Percentiles rank a stretch among this genome's conserved stretches.
phyloP scores from a whole-genome alignment of 2,113 vertebrate species.

The Calidris pugnax region DNA sequence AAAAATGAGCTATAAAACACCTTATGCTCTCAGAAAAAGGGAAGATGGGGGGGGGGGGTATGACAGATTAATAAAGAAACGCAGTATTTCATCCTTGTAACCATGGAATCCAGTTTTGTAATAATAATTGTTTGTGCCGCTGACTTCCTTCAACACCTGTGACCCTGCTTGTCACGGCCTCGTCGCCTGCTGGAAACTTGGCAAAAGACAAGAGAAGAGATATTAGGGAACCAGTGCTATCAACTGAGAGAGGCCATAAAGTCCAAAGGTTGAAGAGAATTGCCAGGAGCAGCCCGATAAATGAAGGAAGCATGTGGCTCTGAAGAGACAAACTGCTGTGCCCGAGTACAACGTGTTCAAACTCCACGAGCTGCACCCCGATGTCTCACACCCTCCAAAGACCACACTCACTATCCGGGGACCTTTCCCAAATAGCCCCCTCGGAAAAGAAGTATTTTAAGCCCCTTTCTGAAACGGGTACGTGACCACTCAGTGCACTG shows the following conservation, averaged over 20 bases:
- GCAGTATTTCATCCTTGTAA: not conserved
- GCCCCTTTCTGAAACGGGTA: not conserved
- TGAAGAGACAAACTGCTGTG: constrained; percentile 20
- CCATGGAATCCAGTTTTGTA: not conserved
- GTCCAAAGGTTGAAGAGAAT: constrained; percentile 64
- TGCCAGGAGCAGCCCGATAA: constrained; percentile 60
- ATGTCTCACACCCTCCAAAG: not conserved
- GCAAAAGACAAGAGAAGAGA: constrained; percentile 50
- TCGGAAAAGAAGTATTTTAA: not conserved
- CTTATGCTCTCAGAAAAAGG: not conserved
- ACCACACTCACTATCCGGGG: not conserved
- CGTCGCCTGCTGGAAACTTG: constrained; percentile 58
- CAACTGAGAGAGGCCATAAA: constrained; percentile 56
- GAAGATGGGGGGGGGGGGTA: not conserved
- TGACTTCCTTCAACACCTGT: constrained; percentile 53
- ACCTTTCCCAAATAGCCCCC: not conserved
- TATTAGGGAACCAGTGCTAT: constrained; percentile 49
- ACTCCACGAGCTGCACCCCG: not conserved
- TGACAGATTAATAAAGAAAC: not conserved
- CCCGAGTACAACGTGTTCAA: not conserved
- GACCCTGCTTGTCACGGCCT: constrained; percentile 12
- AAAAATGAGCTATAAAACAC: not conserved
- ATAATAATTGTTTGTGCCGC: constrained; percentile 14
- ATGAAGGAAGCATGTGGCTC: constrained; percentile 28
- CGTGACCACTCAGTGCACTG: not conserved